Percentiles rank a stretch among this genome's conserved stretches.
phyloP scores from a whole-genome alignment of 2,797 vertebrate species.

The Carduelis carduelis region DNA sequence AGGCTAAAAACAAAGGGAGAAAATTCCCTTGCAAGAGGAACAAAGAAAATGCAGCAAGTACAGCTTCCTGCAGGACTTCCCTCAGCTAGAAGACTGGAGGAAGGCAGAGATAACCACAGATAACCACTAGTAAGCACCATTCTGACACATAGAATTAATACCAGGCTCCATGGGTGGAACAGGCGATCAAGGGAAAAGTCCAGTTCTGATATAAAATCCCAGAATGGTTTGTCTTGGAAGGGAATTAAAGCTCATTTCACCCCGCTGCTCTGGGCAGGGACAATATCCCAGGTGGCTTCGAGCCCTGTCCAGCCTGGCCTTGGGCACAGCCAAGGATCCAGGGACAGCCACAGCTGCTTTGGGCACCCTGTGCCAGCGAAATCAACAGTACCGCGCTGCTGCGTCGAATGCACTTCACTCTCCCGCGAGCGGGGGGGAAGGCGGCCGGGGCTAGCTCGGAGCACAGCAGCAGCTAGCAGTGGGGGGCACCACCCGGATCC shows the following conservation, averaged over 20 bases:
- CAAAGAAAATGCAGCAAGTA: neutral
- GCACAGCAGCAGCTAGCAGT: too few species aligned
- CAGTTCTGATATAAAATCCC: neutral
- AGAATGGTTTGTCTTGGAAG: neutral
- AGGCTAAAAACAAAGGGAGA: neutral
- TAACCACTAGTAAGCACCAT: rapidly evolving
- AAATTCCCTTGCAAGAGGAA: neutral
- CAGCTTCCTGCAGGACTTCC: neutral
- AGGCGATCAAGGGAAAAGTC: neutral
- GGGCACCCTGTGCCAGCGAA: neutral
- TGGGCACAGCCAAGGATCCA: neutral
- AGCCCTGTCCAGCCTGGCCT: neutral
- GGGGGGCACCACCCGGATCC: too few species aligned
- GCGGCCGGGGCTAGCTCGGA: too few species aligned
- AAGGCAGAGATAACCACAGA: neutral
- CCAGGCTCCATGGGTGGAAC: neutral
- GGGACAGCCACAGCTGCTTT: neutral
- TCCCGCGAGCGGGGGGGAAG: too few species aligned
- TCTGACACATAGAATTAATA: rapidly evolving
- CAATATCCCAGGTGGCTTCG: neutral
- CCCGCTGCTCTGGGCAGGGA: neutral
- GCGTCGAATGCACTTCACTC: too few species aligned
- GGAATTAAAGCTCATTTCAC: neutral
- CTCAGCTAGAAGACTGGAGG: neutral
- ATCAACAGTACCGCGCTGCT: too few species aligned